Percentiles rank a stretch among this genome's conserved stretches.
These are phyloP conservation scores for Psittacula cyanocephala DNA, from an alignment of 2,113 vertebrate genomes.

Conservation along the genomic window DNA sequence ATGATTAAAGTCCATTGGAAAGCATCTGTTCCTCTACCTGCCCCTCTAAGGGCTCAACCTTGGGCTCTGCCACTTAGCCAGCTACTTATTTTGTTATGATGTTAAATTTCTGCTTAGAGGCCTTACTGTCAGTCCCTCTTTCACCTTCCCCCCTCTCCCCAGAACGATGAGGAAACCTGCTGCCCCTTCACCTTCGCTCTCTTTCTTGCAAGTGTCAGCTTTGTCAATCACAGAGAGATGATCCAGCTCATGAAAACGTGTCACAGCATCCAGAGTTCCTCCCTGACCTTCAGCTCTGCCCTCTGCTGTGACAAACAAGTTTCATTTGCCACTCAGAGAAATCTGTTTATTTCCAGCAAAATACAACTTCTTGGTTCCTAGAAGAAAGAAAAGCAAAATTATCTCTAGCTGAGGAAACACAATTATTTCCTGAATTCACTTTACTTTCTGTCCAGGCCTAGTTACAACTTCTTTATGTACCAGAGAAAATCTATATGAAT, in stretches of 20 bases:
- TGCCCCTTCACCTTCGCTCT: constrained; percentile 58
- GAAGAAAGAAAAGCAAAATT: neutral
- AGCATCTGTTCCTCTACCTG: neutral
- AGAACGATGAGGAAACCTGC: constrained; percentile 28
- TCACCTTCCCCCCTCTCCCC: neutral
- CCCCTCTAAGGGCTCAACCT: neutral
- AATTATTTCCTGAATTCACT: constrained; percentile 9
- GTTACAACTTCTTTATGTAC: neutral
- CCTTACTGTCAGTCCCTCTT: neutral
- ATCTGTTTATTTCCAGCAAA: constrained; percentile 54
- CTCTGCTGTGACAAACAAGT: constrained; percentile 71
- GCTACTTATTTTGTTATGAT: constrained; percentile 25
- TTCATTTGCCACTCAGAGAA: constrained; percentile 66
- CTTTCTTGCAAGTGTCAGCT: constrained; percentile 60
- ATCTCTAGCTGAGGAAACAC: neutral
- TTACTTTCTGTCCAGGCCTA: neutral
- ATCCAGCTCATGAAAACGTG: constrained; percentile 69
- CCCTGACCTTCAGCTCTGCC: constrained; percentile 68
- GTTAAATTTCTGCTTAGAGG: neutral
- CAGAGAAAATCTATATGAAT: neutral
- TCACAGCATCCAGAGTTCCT: constrained; percentile 43
- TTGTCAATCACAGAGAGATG: constrained; percentile 69
- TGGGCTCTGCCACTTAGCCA: neutral
- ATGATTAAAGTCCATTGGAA: constrained; percentile 5
- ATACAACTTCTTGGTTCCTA: constrained; percentile 23